phyloP scores from a whole-genome alignment of 2,888 invertebrate species.

The Synanthedon vespiformis region DNA sequence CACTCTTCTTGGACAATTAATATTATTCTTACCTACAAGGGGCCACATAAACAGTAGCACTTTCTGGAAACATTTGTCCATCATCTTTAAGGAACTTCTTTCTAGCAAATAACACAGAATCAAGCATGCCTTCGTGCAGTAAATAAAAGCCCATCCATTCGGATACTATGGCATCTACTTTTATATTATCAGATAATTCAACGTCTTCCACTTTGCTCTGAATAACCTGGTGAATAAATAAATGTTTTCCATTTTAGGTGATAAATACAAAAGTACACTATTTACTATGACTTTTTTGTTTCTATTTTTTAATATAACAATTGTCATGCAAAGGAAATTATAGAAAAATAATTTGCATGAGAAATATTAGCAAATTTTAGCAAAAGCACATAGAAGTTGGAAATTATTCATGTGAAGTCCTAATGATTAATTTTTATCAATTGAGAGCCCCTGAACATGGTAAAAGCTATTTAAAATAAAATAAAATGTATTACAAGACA shows the following conservation, averaged over 20 bases:
- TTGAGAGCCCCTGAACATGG: no score
- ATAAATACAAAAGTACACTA: no score
- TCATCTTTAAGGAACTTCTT: conserved; percentile 81
- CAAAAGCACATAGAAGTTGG: no score
- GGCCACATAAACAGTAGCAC: conserved; percentile 69
- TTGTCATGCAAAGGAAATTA: no score
- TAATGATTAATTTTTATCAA: no score
- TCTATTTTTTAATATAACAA: no score
- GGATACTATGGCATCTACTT: conserved; percentile 91
- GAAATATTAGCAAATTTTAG: no score
- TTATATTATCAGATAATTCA: conserved; percentile 69
- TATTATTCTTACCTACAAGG: conserved; percentile 72
- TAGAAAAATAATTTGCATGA: no score
- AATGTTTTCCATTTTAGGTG: not conserved
- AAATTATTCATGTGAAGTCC: no score
- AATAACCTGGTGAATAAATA: conserved; percentile 69
- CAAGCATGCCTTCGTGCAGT: conserved; percentile 95
- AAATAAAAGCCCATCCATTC: conserved; percentile 99
- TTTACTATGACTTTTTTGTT: no score
- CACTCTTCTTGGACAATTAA: not conserved
- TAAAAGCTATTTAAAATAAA: no score
- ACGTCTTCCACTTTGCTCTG: conserved; percentile 84
- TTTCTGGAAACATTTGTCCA: conserved; percentile 82
- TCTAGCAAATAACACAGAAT: conserved; percentile 86
- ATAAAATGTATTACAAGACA: no score